These are phyloP conservation scores for Atrina japonica DNA, from an alignment of 2,888 invertebrate species.

Conservation along the genomic window DNA sequence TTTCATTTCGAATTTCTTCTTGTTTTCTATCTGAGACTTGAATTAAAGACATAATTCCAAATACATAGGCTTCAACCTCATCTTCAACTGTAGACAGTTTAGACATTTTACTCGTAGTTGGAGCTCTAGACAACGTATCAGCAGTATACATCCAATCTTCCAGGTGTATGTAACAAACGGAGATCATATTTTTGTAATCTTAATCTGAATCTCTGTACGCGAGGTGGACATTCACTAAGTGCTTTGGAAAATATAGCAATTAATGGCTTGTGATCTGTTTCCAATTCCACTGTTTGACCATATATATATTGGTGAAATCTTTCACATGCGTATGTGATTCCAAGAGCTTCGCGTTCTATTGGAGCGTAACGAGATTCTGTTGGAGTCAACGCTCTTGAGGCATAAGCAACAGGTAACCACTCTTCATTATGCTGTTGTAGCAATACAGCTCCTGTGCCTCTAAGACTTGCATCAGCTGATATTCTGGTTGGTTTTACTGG, in stretches of 20 bases:
- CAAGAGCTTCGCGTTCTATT: conserved; percentile 10
- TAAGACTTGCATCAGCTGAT: conserved; percentile 27
- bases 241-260: conserved; percentile 47
- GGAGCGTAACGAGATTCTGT: conserved; percentile 6
- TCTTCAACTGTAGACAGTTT: conserved; percentile 4
- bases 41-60: conserved; percentile 12
- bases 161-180: conserved; percentile 39
- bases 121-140: conserved; percentile 43
- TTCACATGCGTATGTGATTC: conserved; percentile 24
- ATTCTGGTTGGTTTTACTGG: conserved; percentile 24
- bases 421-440: conserved; percentile 15
- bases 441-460: conserved; percentile 30
- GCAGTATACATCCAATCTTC: conserved; percentile 37
- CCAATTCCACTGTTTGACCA: neutral
- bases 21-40: conserved; percentile 28
- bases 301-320: conserved; percentile 29
- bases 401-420: conserved; percentile 26
- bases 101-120: conserved; percentile 24
- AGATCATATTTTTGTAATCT: conserved; percentile 44
- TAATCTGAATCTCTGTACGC: conserved; percentile 47
- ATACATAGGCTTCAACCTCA: conserved; percentile 27
- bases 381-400: conserved; percentile 11
- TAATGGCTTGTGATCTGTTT: conserved; percentile 51
- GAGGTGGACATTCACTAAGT: conserved; percentile 39
- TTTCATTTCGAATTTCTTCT: conserved; percentile 32